Evolutionary conservation across 1,140 invertebrate genomes (phyloP), one percentile per base, ranked within the genome.

Genomic region (Centruroides vittatus): DNA sequence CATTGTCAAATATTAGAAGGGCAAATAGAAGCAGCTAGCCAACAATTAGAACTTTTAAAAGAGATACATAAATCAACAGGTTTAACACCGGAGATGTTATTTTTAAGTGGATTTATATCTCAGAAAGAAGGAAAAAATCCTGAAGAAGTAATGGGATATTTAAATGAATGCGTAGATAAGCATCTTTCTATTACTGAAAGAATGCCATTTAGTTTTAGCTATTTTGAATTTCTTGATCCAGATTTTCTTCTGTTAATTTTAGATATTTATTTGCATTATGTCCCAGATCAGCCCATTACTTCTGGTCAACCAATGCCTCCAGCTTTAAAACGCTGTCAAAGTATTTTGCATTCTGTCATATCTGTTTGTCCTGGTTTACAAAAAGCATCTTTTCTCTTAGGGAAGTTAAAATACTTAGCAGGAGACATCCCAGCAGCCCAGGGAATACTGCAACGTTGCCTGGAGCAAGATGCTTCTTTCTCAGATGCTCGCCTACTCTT

Each of bases 21-120:
- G 58, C 74, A 79, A 64, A 62, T 74, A 54, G 76, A 81, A 51
- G 81, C 91, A 69, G 84, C 88, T 0, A 79, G 82, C 50, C 85
- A 93, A 68, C 89, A 95, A 73, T 76, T 97, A 34, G 86, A 94
- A 65, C 84, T 93, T 66, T 74, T 97, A 0, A 81, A 84, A 70
- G 89, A 94, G 73, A 81, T 93, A 57, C 83, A 88, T 65, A 81
- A 83, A 54, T 73, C 76, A 52, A 72, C 79, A 47, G 75, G 78
- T 41, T 70, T 70, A 3, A 76, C 76, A 11, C 73, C 80, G n/a
- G 78, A 76, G 64, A 71, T 72, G 60, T 8, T 36, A 49, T 35
- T 75, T 67, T 59, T 77, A 13, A 72, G 68, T 70, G 73, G 70
- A 12, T 65, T 76, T 12, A 59, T 74, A 35, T 67, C 70, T 13